A percentile compares a stretch with the other conserved stretches of the same genome.
Conservation (phyloP, 2,113 vertebrate genomes). For the Tonatia bakeri region DNA sequence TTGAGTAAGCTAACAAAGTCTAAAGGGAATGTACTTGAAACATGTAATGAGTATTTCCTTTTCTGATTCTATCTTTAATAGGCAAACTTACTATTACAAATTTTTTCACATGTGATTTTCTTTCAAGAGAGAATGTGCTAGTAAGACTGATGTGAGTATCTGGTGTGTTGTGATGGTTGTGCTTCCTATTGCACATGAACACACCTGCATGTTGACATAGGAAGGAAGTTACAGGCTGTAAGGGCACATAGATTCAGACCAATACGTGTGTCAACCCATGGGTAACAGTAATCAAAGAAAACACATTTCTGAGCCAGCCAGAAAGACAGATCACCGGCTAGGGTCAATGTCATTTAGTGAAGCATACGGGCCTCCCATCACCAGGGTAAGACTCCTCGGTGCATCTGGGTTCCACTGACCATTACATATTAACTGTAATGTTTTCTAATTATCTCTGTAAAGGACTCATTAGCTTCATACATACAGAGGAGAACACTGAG, state of each 20-base stretch:
- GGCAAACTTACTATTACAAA: background rate
- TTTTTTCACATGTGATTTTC: background rate
- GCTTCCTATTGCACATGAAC: background rate
- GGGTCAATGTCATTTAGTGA: background rate
- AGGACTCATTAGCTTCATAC: background rate
- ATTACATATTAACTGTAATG: background rate
- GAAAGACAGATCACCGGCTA: background rate
- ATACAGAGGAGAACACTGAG: background rate
- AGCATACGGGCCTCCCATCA: fast-evolving
- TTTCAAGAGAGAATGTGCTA: background rate
- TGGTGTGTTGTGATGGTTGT: too few relatives aligned
- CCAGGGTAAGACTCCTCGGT: background rate
- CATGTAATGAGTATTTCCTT: background rate
- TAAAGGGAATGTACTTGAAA: background rate
- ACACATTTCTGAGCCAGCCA: background rate
- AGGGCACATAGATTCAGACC: background rate
- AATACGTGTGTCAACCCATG: background rate
- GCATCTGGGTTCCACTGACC: too few relatives aligned
- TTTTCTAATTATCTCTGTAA: background rate
- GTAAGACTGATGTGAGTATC: background rate
- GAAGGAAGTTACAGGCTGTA: background rate
- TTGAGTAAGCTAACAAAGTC: background rate
- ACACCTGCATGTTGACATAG: background rate
- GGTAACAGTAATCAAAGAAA: background rate
- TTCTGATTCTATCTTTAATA: background rate